Evolutionary conservation across 2,888 invertebrate genomes (phyloP), one percentile per base, ranked within the genome.

Genomic region (Xylocampa areola): DNA sequence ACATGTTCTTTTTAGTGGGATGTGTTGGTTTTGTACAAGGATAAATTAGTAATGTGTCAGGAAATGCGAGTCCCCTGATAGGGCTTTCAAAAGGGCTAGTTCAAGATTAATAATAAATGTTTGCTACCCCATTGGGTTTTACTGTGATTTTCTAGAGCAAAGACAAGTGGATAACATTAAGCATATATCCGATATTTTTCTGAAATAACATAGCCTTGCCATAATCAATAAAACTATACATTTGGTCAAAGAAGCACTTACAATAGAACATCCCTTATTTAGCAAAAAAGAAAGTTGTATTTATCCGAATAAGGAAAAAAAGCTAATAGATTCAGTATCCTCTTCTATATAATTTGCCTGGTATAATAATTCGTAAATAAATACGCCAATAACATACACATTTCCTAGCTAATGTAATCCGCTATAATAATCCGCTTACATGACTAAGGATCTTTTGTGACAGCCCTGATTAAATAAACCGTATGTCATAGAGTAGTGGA

Each of bases 381-480:
- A 60, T 54, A 60, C n/a, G 11, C 39, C 43, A 71, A 51, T 53
- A 57, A 32, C 52, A 29, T 16, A 52, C 13, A 43, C n/a, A 53
- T 68, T 50, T 54, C 4, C 44, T 10, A 32, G 25, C 40, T 61
- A 61, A 58, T 69, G 59, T 69, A 45, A 63, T 73, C 60, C 44
- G 11, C 16, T 58, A 49, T 43, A 62, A 54, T 70, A 74, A 70
- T 57, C 76, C 43, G 47, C 58, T 62, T 54, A 60, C 29, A 52
- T 10, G 40, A 17, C n/a, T 16, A 14, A 13, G 43, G 16, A 27
- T 60, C 54, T 53, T 51, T 65, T 70, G 49, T 40, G 27, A 47
- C 54, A 50, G 10, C 52, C 54, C 49, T 44, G 51, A 61, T 71
- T 60, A 66, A 33, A 19, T 29, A 35, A 70, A 52, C 50, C 40